Conservation (phyloP, 2,113 vertebrate genomes). For the Gymnocephalus cernua region DNA sequence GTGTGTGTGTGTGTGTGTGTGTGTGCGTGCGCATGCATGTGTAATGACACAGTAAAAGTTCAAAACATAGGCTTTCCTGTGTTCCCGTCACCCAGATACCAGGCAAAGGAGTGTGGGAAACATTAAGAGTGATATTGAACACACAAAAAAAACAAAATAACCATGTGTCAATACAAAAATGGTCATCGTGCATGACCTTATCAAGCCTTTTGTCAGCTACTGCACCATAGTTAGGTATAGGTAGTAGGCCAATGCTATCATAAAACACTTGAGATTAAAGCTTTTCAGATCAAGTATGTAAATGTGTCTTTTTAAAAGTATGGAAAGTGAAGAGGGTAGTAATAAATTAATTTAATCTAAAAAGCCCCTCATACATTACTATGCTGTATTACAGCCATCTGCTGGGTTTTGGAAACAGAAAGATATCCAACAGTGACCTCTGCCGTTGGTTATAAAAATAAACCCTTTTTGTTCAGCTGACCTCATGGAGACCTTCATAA, state of each 20-base stretch:
- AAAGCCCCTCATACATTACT: neutral
- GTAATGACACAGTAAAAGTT: constrained; percentile 61
- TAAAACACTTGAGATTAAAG: neutral
- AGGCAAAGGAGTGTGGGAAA: constrained; percentile 75
- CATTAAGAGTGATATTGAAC: constrained; percentile 13
- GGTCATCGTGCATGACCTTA: neutral
- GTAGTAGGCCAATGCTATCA: neutral
- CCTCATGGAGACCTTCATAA: neutral
- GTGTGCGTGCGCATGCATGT: constrained; percentile 16
- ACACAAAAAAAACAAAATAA: constrained; percentile 18
- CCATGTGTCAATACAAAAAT: constrained; percentile 8
- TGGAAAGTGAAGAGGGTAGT: neutral
- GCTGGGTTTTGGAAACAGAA: constrained; percentile 17
- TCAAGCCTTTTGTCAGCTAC: neutral
- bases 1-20: constrained; percentile 14
- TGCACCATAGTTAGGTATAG: neutral
- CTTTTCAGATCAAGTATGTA: neutral
- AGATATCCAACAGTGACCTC: constrained; percentile 73
- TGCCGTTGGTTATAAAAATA: constrained; percentile 49
- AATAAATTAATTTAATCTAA: neutral
- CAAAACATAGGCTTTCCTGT: constrained; percentile 76
- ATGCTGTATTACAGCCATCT: neutral
- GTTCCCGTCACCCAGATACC: constrained; percentile 67
- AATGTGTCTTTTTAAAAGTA: neutral
- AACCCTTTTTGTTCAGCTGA: neutral